Conservation (phyloP, 2,113 vertebrate species). For the Cyanoliseus patagonus region DNA sequence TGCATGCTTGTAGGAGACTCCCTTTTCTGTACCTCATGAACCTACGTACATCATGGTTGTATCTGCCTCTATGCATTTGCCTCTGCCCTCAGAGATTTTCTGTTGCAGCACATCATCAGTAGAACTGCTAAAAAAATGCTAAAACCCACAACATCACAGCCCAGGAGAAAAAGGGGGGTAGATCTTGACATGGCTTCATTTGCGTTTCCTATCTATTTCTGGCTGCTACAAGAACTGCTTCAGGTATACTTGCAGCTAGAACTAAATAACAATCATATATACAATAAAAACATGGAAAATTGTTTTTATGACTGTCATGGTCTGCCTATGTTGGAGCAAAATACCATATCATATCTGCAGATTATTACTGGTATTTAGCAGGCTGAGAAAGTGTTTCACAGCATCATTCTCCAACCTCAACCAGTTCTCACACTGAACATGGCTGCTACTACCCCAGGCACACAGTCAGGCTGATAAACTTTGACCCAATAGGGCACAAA, state of each 20-base stretch:
- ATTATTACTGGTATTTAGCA: not conserved
- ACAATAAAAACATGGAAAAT: not conserved
- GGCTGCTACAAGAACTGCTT: not conserved
- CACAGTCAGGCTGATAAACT: not conserved
- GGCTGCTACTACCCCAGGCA: not conserved
- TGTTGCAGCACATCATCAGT: not conserved
- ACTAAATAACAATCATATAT: not conserved
- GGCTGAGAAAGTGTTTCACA: not conserved
- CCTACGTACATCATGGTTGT: not conserved
- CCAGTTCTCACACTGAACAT: not conserved
- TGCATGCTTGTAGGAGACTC: not conserved
- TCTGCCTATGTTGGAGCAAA: not conserved
- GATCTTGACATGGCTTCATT: not conserved
- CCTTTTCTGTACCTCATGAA: not conserved
- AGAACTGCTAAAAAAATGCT: not conserved
- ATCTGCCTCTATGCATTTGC: not conserved
- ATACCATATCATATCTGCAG: not conserved
- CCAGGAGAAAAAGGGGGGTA: not conserved
- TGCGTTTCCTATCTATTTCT: conserved; percentile 8
- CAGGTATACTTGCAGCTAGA: not conserved
- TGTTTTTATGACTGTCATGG: not conserved
- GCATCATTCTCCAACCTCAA: fast-evolving
- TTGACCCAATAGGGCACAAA: not conserved
- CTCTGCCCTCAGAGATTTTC: not conserved
- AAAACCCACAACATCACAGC: not conserved